These are phyloP conservation scores for Drosophila rufa DNA, from an alignment of 1,140 invertebrate species.

Conservation along the genomic window DNA sequence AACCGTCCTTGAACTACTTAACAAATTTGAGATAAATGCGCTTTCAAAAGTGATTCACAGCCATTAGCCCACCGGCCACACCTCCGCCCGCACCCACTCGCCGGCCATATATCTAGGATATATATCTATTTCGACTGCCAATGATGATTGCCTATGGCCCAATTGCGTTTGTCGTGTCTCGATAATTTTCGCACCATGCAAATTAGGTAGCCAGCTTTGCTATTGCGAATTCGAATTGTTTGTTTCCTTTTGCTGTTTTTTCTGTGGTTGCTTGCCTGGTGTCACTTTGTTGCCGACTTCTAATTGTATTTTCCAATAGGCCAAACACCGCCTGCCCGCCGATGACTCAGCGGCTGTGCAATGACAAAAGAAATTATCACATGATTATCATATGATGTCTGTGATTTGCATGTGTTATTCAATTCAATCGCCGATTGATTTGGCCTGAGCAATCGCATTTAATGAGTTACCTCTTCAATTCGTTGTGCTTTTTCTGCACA, in stretches of 20 bases:
- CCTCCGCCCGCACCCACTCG: constrained; percentile 21
- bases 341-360: constrained; percentile 57
- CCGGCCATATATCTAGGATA: constrained; percentile 5
- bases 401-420: constrained; percentile 27
- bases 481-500: too few species aligned
- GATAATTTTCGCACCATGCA: constrained; percentile 76
- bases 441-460: constrained; percentile 13
- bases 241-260: constrained; percentile 21
- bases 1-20: constrained; percentile 34
- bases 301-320: constrained; percentile 66
- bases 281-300: constrained; percentile 41
- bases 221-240: constrained; percentile 65
- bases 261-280: background rate
- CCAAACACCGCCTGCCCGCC: constrained; percentile 1
- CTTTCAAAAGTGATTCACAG: constrained; percentile 23
- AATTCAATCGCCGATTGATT: constrained; percentile 35
- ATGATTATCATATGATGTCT: constrained; percentile 69
- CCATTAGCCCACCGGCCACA: constrained; percentile 6
- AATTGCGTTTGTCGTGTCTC: constrained; percentile 58
- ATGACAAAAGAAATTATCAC: constrained; percentile 61
- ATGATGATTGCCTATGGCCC: constrained; percentile 53
- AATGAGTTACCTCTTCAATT: constrained; percentile 12
- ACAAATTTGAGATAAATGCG: constrained; percentile 15
- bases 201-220: constrained; percentile 48
- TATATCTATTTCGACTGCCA: constrained; percentile 12